Percentiles rank a stretch among this genome's conserved stretches.
Conservation (phyloP, 2,113 vertebrate genomes). For the Hippocampus comes region DNA sequence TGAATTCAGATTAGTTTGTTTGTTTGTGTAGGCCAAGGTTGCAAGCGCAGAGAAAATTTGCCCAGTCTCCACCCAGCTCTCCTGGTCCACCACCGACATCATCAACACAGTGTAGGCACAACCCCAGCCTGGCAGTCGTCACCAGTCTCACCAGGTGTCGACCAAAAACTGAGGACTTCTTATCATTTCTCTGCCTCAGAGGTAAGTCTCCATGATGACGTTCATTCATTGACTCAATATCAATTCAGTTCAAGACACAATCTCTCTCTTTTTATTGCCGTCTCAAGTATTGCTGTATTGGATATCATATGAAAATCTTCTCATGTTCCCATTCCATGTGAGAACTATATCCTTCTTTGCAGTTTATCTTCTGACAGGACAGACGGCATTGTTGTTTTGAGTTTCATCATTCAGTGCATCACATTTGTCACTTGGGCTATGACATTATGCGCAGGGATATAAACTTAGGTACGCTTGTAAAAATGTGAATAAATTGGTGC, state of each 20-base stretch:
- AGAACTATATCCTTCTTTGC: too few relatives aligned
- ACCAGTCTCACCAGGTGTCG: conserved; percentile 44
- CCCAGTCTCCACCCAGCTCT: conserved; percentile 52
- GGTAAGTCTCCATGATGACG: conserved; percentile 20
- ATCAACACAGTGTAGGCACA: conserved; percentile 18
- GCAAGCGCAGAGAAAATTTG: conserved; percentile 60
- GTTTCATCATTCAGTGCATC: too few relatives aligned
- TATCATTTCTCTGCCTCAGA: conserved; percentile 62
- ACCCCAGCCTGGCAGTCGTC: conserved; percentile 29
- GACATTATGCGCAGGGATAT: too few relatives aligned
- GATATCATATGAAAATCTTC: too few relatives aligned
- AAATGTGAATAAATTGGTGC: neutral
- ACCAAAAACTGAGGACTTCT: conserved; percentile 59
- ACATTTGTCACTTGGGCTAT: too few relatives aligned
- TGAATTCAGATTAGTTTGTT: neutral
- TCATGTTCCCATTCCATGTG: too few relatives aligned
- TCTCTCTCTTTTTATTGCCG: too few relatives aligned
- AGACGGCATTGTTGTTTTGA: too few relatives aligned
- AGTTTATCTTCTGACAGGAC: too few relatives aligned
- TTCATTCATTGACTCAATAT: neutral
- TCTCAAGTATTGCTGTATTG: too few relatives aligned
- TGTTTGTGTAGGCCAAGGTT: conserved; percentile 35
- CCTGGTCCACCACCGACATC: conserved; percentile 28
- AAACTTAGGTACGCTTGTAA: too few relatives aligned
- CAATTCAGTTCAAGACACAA: neutral